These are phyloP conservation scores for Drosophila repleta DNA, from an alignment of 1,140 invertebrate species.

Conservation along the genomic window DNA sequence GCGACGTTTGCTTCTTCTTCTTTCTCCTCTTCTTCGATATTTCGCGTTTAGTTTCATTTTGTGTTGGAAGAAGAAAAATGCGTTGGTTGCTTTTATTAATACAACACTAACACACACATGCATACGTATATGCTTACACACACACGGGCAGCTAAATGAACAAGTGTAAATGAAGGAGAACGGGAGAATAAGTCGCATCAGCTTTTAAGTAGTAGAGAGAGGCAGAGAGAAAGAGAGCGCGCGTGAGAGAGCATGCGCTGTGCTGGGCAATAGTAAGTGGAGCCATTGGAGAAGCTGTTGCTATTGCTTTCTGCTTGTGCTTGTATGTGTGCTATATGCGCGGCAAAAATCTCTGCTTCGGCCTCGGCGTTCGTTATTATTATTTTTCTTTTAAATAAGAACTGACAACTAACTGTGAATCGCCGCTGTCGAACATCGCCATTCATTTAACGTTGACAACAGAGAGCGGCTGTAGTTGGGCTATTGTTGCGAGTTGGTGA, in stretches of 20 bases:
- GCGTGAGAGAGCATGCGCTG: slow-evolving; percentile 54
- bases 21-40: slow-evolving; percentile 34
- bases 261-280: slow-evolving; percentile 13
- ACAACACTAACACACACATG: slow-evolving; percentile 55
- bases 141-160: slow-evolving; percentile 36
- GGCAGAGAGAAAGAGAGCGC: slow-evolving; percentile 2
- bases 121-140: slow-evolving; percentile 29
- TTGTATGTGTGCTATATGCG: slow-evolving; percentile 60
- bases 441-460: slow-evolving; percentile 58
- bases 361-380: slow-evolving; percentile 46
- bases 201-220: slow-evolving; percentile 53
- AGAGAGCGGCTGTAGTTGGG: slow-evolving; percentile 38
- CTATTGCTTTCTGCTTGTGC: slow-evolving; percentile 49
- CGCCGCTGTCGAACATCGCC: slow-evolving; percentile 40
- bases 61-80: slow-evolving; percentile 72
- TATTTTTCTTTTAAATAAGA: slow-evolving; percentile 20
- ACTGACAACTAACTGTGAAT: slow-evolving; percentile 62
- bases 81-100: slow-evolving; percentile 81
- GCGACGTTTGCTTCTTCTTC: slow-evolving; percentile 34
- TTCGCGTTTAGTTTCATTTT: slow-evolving; percentile 60
- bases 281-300: slow-evolving; percentile 60
- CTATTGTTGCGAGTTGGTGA: slow-evolving; percentile 61
- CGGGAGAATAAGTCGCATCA: slow-evolving; percentile 21
- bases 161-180: slow-evolving; percentile 54
- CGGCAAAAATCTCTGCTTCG: slow-evolving; percentile 62